phyloP scores from a whole-genome alignment of 2,797 vertebrate genomes.

The Poecilia gillii region DNA sequence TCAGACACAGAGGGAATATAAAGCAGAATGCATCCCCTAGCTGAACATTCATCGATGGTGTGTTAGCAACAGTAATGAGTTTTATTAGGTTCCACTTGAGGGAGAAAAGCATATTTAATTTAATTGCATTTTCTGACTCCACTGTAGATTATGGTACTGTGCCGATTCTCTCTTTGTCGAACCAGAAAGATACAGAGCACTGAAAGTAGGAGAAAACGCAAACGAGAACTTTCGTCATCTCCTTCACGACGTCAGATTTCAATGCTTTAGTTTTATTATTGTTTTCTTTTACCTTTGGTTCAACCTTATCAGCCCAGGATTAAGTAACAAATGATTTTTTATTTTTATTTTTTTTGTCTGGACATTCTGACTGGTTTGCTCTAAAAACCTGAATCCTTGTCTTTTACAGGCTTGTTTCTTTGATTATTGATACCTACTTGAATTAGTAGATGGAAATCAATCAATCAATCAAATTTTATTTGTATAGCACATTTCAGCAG shows the following conservation, averaged over 20 bases:
- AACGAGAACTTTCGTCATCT: neutral
- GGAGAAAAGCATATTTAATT: conserved; percentile 63
- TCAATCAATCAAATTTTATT: too few relatives aligned
- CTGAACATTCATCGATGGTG: conserved; percentile 53
- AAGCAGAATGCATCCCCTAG: conserved; percentile 53
- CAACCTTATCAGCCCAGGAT: neutral
- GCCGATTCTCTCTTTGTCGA: conserved; percentile 42
- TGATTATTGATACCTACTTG: neutral
- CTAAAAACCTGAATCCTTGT: neutral
- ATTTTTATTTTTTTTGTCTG: neutral
- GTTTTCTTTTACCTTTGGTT: neutral
- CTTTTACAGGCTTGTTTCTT: neutral
- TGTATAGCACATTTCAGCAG: too few relatives aligned
- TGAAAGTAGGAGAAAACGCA: neutral
- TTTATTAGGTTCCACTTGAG: conserved; percentile 73
- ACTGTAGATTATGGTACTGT: conserved; percentile 55
- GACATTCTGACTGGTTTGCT: neutral
- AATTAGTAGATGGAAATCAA: too few relatives aligned
- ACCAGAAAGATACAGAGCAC: conserved; percentile 5
- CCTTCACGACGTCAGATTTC: neutral
- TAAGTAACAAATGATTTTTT: neutral
- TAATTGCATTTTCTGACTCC: conserved; percentile 57
- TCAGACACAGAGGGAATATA: conserved; percentile 66
- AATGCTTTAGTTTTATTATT: neutral
- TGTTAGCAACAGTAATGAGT: conserved; percentile 51